Percentiles rank a stretch among this genome's conserved stretches.
phyloP scores from a whole-genome alignment of 2,797 vertebrate genomes.

The Octomys mimax region DNA sequence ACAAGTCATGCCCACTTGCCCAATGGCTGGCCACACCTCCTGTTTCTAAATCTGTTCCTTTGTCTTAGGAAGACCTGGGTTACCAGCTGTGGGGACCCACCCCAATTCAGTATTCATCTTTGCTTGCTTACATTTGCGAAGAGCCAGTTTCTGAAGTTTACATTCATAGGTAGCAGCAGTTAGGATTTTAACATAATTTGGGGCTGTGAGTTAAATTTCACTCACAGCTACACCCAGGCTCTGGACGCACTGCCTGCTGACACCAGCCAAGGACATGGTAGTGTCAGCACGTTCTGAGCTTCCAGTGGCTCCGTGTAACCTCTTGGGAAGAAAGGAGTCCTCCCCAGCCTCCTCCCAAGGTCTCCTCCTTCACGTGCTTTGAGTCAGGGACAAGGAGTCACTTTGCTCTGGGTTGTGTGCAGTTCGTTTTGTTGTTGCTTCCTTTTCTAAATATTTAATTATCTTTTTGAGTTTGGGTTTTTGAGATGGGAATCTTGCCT shows the following conservation, averaged over 20 bases:
- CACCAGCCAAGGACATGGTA: accelerated
- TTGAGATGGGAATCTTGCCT: background rate
- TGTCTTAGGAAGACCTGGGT: background rate
- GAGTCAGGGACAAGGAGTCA: background rate
- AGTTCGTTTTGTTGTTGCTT: background rate
- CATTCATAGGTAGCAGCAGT: background rate
- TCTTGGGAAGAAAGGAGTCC: background rate
- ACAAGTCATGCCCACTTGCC: background rate
- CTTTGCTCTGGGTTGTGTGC: background rate
- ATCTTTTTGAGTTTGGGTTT: background rate
- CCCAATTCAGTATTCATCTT: background rate
- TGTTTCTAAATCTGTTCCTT: background rate
- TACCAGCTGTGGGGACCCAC: background rate
- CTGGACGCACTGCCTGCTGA: background rate
- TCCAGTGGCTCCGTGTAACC: background rate
- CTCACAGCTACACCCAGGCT: background rate
- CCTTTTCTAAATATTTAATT: background rate
- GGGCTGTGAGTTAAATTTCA: background rate
- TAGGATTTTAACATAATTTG: background rate
- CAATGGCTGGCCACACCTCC: background rate
- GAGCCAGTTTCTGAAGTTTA: background rate
- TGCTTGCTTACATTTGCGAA: background rate
- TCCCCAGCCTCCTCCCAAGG: background rate
- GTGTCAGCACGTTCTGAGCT: background rate
- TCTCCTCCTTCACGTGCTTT: background rate